Percentiles rank a stretch among this genome's conserved stretches.
These are phyloP conservation scores for Ptychadena robeensis DNA, from an alignment of 2,797 vertebrate genomes.

Conservation along the genomic window DNA sequence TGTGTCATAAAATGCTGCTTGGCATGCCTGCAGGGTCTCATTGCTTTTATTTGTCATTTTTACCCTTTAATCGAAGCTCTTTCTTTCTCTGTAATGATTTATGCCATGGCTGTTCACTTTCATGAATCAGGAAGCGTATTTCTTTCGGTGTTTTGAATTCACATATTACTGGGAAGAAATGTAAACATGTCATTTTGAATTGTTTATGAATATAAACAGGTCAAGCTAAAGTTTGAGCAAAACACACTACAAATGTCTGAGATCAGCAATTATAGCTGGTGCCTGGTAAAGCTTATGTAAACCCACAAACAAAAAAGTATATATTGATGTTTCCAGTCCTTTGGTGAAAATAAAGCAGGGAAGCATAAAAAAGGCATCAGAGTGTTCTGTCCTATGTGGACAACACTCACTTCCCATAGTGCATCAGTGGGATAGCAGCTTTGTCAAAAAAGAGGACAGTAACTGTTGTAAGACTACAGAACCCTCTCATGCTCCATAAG, in stretches of 20 bases:
- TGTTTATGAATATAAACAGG: background rate
- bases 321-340: too few species aligned
- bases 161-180: background rate
- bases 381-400: too few species aligned
- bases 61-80: conserved; percentile 27
- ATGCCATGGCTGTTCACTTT: conserved; percentile 1
- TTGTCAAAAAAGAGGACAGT: too few species aligned
- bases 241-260: background rate
- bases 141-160: background rate
- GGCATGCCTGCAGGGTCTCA: conserved; percentile 2
- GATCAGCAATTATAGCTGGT: background rate
- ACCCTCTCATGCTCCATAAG: too few species aligned
- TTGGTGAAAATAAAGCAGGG: too few species aligned
- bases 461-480: too few species aligned
- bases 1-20: conserved; percentile 29
- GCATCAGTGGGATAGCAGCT: too few species aligned
- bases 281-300: too few species aligned
- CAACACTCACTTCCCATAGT: too few species aligned
- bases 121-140: conserved; percentile 2
- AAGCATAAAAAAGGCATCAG: too few species aligned
- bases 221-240: background rate
- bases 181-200: background rate
- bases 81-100: conserved; percentile 2
- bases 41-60: conserved; percentile 30
- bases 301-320: too few species aligned